Base-by-base conservation (phyloP, 2,113 vertebrate species). In the Rhegmatorhina hoffmannsi region DNA sequence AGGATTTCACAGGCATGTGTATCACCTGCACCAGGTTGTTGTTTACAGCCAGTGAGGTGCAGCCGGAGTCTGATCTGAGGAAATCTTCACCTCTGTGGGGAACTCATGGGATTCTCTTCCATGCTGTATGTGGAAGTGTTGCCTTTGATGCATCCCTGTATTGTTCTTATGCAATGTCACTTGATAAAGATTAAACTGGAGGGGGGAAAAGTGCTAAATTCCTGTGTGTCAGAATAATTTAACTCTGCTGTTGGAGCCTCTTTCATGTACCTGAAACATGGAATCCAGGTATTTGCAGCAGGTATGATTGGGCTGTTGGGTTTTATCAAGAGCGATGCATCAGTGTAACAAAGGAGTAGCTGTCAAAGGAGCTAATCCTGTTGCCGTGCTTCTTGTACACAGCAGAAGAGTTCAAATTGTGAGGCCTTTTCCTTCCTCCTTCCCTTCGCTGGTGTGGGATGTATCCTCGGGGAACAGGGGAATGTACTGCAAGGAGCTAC, bases 181-280 rank as follows among this genome's bases (percentile, higher is more conserved):
- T 93, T 90, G 87, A 80, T 76, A 73, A 95, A 91, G 55, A 56
- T 92, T 90, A 81, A 90, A 70, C 21, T 60, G 60, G 49, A 72
- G 31, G 40, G 36, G 40, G 50, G 17, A 0, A 28, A 58, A 62
- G 64, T 72, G 40, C 76, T 88, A n/a, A 88, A 92, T 89, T 87
- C 46, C 52, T 75, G 31, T 4, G 0, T 89, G 60, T 92, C 88
- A 72, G 73, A 93, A 72, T 64, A 90, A 91, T 50, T 12, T 25
- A 66, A 76, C 36, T 88, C 40, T 70, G 70, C 74, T 85, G 16
- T 38, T 90, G 76, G 80, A 92, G 68, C 64, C 62, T 84, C 89
- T 92, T 77, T 72, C 56, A 18, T 29, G 44, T 90, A 68, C 83
- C 76, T 86, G 87, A 60, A 56, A 78, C 1, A 2, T 2, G 33